Evolutionary conservation across 2,888 invertebrate species (phyloP).

Genomic region (Troides oblongomaculatus): DNA sequence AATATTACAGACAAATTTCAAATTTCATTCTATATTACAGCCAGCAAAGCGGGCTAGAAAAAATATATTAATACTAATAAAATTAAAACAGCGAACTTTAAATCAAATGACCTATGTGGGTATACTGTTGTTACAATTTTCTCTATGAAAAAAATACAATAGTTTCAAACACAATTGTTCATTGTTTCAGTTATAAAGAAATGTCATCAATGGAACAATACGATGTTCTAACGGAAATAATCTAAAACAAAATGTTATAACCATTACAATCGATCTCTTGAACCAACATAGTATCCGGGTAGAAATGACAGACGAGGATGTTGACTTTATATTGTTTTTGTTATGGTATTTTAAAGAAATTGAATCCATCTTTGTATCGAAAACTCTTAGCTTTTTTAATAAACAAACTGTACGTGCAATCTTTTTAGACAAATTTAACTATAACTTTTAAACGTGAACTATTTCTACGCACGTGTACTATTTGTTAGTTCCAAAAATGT

Average conservation of each 20-base stretch:
- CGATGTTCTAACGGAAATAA: constrained; percentile 9
- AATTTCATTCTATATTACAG: too few relatives aligned
- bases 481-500: too few relatives aligned
- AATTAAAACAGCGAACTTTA: background rate
- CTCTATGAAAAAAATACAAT: constrained; percentile 9
- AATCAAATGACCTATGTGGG: background rate
- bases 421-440: too few relatives aligned
- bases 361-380: too few relatives aligned
- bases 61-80: too few relatives aligned
- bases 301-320: background rate
- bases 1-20: too few relatives aligned
- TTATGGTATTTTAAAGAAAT: too few relatives aligned
- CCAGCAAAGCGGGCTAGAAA: too few relatives aligned
- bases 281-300: constrained; percentile 7
- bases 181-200: constrained; percentile 24
- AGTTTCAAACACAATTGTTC: constrained; percentile 9
- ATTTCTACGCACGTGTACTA: too few relatives aligned
- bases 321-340: background rate
- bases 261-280: constrained; percentile 5
- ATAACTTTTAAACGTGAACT: too few relatives aligned
- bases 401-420: too few relatives aligned
- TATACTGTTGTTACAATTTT: background rate
- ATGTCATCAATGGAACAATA: constrained; percentile 26
- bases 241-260: constrained; percentile 9
- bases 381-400: too few relatives aligned